Evolutionary conservation across 2,888 invertebrate genomes (phyloP).

Genomic region (Marronus borbonicus): DNA sequence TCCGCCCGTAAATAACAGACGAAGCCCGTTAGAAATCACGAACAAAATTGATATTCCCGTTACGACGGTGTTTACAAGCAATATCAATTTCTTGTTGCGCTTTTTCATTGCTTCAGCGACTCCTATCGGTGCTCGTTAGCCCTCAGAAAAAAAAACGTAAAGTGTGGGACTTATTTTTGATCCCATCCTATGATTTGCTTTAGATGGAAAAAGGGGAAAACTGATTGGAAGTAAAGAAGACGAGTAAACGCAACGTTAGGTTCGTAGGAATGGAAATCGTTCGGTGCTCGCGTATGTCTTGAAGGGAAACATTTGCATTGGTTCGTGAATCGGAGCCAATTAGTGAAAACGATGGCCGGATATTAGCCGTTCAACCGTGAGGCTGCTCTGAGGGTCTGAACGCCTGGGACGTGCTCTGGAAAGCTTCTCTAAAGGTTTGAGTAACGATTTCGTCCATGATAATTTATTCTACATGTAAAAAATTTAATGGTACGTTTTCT

Average conservation of each 20-base stretch:
- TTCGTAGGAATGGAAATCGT: background rate
- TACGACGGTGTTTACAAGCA: slow-evolving; percentile 1
- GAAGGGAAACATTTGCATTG: background rate
- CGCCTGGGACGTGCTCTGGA: background rate
- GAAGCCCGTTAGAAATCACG: background rate
- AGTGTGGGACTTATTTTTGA: background rate
- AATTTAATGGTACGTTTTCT: too few species aligned
- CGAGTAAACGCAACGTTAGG: background rate
- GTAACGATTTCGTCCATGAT: background rate
- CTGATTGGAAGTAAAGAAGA: background rate
- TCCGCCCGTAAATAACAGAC: background rate
- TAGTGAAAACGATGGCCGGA: background rate
- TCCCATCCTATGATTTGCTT: background rate
- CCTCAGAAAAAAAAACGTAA: background rate
- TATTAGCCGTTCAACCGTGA: background rate
- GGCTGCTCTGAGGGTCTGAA: background rate
- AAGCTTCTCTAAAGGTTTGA: background rate
- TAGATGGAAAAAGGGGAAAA: background rate
- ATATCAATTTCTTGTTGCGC: slow-evolving; percentile 12
- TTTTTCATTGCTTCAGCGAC: background rate
- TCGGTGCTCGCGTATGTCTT: background rate
- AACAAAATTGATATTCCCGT: slow-evolving; percentile 10
- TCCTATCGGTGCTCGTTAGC: background rate
- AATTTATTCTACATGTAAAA: too few species aligned
- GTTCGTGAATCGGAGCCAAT: background rate